Percentiles rank a stretch among this genome's conserved stretches.
phyloP scores from a whole-genome alignment of 2,888 invertebrate genomes.

The Hoplodrina blanda region DNA sequence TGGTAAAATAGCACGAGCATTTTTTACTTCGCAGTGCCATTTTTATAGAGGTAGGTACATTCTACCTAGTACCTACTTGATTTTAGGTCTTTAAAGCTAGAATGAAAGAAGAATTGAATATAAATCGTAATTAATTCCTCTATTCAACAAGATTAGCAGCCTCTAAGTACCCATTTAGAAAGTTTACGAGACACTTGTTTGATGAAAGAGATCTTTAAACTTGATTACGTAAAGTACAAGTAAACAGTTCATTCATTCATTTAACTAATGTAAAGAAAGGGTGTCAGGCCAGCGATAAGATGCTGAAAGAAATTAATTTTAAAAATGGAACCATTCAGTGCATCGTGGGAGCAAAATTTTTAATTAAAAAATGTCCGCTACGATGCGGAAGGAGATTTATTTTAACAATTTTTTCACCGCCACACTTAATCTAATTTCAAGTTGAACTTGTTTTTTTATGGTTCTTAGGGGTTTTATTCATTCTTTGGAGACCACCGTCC shows the following conservation, averaged over 20 bases:
- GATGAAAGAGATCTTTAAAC: conserved; percentile 23
- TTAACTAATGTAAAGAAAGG: conserved; percentile 52
- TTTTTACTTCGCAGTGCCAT: conserved; percentile 2
- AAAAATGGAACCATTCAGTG: conserved; percentile 70
- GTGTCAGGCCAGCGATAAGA: conserved; percentile 61
- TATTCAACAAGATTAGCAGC: conserved; percentile 11
- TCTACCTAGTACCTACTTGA: neutral
- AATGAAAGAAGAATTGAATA: conserved; percentile 16
- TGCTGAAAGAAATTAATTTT: conserved; percentile 63
- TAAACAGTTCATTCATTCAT: conserved; percentile 54
- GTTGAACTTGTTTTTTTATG: conserved; percentile 49
- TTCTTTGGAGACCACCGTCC: neutral
- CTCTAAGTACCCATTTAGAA: conserved; percentile 9
- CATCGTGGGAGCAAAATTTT: conserved; percentile 69
- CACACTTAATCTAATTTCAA: conserved; percentile 48
- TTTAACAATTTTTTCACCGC: conserved; percentile 51
- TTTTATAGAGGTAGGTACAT: conserved; percentile 12
- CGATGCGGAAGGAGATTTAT: conserved; percentile 63
- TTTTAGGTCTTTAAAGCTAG: conserved; percentile 18
- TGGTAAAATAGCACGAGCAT: conserved; percentile 21
- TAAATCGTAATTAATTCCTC: conserved; percentile 9
- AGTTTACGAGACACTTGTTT: conserved; percentile 26
- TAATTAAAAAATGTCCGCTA: conserved; percentile 73
- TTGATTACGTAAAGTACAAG: conserved; percentile 32
- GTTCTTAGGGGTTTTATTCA: conserved; percentile 18